Conservation (phyloP, 2,797 vertebrate genomes). For the Rallus crepitans region DNA sequence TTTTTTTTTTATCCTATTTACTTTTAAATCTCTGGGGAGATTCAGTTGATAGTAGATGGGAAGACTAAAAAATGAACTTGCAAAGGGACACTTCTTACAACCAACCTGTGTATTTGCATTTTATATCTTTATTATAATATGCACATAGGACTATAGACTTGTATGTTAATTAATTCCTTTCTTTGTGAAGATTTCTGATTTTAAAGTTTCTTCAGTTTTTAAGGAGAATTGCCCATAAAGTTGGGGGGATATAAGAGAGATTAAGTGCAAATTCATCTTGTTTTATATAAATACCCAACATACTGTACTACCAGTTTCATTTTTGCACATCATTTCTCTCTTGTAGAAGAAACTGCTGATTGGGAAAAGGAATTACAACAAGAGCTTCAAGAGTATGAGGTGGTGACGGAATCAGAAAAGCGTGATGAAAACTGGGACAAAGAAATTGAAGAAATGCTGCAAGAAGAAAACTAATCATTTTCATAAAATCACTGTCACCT, state of each 20-base stretch:
- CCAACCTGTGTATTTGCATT: neutral
- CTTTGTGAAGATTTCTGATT: neutral
- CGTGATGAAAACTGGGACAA: slow-evolving; percentile 94
- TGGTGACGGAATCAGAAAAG: slow-evolving; percentile 88
- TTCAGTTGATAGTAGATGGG: neutral
- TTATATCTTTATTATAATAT: neutral
- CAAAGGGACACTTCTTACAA: neutral
- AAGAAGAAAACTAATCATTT: slow-evolving; percentile 81
- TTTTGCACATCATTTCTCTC: neutral
- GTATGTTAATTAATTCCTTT: neutral
- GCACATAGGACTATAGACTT: neutral
- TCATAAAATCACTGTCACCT: neutral
- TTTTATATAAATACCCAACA: neutral
- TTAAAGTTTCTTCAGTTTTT: neutral
- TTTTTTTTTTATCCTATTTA: neutral
- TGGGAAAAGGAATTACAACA: slow-evolving; percentile 96
- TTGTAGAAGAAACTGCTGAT: slow-evolving; percentile 87
- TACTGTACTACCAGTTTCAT: neutral
- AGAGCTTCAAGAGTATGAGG: slow-evolving; percentile 95
- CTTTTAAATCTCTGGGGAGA: neutral
- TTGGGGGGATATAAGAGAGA: neutral
- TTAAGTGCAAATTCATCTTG: neutral
- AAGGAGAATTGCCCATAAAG: neutral
- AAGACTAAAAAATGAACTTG: neutral
- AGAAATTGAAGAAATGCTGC: slow-evolving; percentile 95